Conservation (phyloP, 1,140 invertebrate genomes). For the Chionoecetes opilio region DNA sequence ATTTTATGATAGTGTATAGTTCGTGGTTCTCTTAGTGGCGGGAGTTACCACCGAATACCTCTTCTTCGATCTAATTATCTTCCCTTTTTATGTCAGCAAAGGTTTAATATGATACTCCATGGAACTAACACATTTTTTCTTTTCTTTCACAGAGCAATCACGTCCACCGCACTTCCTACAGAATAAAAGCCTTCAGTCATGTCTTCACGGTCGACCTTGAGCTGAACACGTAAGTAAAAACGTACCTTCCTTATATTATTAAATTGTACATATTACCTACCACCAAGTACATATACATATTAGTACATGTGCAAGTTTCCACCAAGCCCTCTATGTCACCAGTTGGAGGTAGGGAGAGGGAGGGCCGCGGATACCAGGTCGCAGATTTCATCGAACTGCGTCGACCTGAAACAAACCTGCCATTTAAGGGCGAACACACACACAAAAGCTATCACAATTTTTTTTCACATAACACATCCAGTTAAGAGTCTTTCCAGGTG, state of each 20-base stretch:
- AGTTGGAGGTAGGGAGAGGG: too few relatives aligned
- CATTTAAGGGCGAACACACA: neutral
- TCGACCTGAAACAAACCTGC: neutral
- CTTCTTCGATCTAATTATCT: too few relatives aligned
- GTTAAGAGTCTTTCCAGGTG: neutral
- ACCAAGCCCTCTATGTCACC: too few relatives aligned
- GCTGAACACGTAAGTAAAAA: slow-evolving; percentile 95
- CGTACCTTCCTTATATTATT: too few relatives aligned
- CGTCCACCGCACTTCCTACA: slow-evolving; percentile 95
- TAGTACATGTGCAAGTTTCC: too few relatives aligned
- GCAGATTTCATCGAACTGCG: neutral
- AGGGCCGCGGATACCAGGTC: neutral
- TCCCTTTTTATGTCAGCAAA: neutral
- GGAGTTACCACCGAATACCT: too few relatives aligned
- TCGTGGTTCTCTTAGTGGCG: too few relatives aligned
- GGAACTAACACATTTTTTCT: neutral
- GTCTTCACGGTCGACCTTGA: slow-evolving; percentile 97
- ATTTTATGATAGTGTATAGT: too few relatives aligned
- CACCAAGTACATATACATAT: too few relatives aligned
- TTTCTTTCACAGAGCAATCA: slow-evolving; percentile 93
- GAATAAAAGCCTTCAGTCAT: slow-evolving; percentile 98
- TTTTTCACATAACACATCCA: neutral
- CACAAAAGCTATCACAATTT: neutral
- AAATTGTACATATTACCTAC: too few relatives aligned
- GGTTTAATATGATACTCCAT: neutral